Evolutionary conservation across 2,797 vertebrate genomes (phyloP).

Genomic region (Gallinago nigripennis): DNA sequence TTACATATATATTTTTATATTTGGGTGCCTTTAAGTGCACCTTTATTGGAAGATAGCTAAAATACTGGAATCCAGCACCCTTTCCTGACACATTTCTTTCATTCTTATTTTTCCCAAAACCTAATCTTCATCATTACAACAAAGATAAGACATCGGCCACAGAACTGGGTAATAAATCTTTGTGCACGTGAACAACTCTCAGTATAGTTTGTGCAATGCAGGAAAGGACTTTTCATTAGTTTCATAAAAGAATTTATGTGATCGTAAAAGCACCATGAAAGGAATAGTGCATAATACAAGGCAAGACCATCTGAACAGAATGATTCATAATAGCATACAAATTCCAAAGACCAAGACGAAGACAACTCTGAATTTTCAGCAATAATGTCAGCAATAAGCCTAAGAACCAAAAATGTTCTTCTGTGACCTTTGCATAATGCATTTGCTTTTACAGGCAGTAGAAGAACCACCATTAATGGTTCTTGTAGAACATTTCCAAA

Average conservation of each 20-base stretch:
- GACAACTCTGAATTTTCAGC: not conserved
- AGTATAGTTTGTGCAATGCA: rapidly evolving
- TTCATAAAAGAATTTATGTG: not conserved
- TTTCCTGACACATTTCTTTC: not conserved
- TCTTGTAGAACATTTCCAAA: not conserved
- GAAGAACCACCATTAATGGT: not conserved
- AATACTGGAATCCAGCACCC: too few relatives aligned
- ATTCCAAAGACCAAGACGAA: not conserved
- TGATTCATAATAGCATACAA: not conserved
- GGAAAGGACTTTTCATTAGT: not conserved
- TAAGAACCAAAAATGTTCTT: not conserved
- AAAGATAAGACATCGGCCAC: not conserved
- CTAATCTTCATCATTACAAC: not conserved
- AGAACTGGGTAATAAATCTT: not conserved
- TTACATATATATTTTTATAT: not conserved
- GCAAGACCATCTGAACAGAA: not conserved
- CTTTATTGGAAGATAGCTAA: not conserved
- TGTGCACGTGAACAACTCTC: not conserved
- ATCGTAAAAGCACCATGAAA: not conserved
- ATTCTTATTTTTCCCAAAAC: not conserved
- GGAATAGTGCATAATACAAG: not conserved
- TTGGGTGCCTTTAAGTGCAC: not conserved
- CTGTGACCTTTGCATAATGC: not conserved
- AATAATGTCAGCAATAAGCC: not conserved
- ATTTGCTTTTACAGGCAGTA: not conserved